A percentile compares a stretch with the other conserved stretches of the same genome.
Conservation (phyloP, 2,797 vertebrate genomes). For the Aplochiton taeniatus region DNA sequence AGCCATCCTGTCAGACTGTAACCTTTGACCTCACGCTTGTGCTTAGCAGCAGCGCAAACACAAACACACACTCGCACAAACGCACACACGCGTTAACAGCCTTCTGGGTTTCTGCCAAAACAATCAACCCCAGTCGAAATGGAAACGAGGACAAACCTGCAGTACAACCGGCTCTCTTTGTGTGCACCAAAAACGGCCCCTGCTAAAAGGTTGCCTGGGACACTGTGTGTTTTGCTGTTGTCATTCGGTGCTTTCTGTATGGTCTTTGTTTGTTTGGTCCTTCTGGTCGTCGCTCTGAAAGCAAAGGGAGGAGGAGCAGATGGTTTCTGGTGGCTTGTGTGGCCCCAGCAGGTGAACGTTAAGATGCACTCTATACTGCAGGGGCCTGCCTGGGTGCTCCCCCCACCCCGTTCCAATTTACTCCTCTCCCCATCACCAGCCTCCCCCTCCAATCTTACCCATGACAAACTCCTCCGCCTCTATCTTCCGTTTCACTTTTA, state of each 20-base stretch:
- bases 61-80: conserved; percentile 14
- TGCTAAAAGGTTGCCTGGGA: conserved; percentile 34
- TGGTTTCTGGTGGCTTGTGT: conserved; percentile 73
- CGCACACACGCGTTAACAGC: no score
- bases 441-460: not conserved
- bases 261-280: conserved; percentile 51
- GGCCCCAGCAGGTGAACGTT: conserved; percentile 78
- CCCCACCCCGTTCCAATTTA: conserved; percentile 56
- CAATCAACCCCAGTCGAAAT: conserved; percentile 10
- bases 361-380: conserved; percentile 52
- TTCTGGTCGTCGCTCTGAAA: conserved; percentile 62
- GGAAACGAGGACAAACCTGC: conserved; percentile 7
- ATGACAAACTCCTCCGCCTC: not conserved
- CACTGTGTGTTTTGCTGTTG: conserved; percentile 32
- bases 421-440: conserved; percentile 39
- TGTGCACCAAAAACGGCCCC: conserved; percentile 1
- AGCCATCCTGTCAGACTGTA: conserved; percentile 8
- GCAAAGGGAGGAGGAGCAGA: conserved; percentile 74
- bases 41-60: conserved; percentile 17
- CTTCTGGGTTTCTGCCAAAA: no score
- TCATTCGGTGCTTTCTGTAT: conserved; percentile 57
- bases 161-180: conserved; percentile 23
- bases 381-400: conserved; percentile 12
- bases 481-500: conserved; percentile 9
- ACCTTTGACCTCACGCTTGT: conserved; percentile 3